Evolutionary conservation across 2,888 invertebrate species (phyloP), one percentile per base, ranked within the genome.

Genomic region (Drosophila ezoana): DNA sequence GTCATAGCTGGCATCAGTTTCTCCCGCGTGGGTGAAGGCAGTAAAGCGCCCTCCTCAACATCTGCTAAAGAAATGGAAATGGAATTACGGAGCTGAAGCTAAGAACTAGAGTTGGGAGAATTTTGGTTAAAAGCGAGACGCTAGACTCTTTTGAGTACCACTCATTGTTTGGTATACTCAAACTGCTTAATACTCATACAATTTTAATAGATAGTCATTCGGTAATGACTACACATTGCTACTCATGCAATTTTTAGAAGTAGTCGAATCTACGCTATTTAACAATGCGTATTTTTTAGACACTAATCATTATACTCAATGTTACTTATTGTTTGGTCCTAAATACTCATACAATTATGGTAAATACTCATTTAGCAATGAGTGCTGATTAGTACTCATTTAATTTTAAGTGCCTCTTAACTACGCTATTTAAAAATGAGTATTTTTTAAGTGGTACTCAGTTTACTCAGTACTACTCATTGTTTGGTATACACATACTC

Each of bases 1-100:
- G 92, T 92, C 62, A 95, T 94, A 72, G 94, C 95, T 76, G 95
- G 95, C 93, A 95, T 95, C 85, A 95, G 92, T 91, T 95, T 95
- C 91, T 95, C 95, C 84, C 95, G 93, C 80, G 95, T 95, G 72
- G 95, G 95, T 89, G 95, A 95, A 81, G 94, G 94, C 90, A 95
- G 92, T 84, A 95, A 93, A 80, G 95, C 94, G 73, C 95, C 95
- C 90, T 95, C 95, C 77, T 94, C 94, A 93, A 92, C 90, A 86
- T 92, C 92, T 94, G 49, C 72, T 71, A 57, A 41, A 62, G 45
- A 14, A 57, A 67, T 35, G 13, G 5, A 52, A 66, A 43, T 43
- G 9, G 32, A 20, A 44, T 33, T 14, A 45, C 10, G 18, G 16
- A 44, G 8, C 11, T 35, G 23, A 13, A n/a, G 20, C n/a, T 20